These are phyloP conservation scores for Atlantisia rogersi DNA, from an alignment of 2,113 vertebrate species.

Conservation along the genomic window DNA sequence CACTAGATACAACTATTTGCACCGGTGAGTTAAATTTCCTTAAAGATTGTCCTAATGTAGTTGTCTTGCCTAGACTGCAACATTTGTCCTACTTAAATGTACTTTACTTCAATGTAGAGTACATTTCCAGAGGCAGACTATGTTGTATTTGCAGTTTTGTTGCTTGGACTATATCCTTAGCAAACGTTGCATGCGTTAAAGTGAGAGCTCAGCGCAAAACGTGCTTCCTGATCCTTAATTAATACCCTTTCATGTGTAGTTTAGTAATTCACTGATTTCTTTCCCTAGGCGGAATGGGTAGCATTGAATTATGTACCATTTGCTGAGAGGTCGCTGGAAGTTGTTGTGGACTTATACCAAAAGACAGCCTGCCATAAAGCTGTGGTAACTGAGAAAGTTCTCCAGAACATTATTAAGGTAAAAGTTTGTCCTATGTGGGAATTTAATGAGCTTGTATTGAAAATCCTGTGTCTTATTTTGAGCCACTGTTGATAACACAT, in stretches of 20 bases:
- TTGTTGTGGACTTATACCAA: constrained; percentile 96
- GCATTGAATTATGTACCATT: constrained; percentile 99
- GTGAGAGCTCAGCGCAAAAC: constrained; percentile 44
- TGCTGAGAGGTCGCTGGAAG: constrained; percentile 95
- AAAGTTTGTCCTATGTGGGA: neutral
- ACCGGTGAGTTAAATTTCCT: constrained; percentile 95
- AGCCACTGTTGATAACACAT: neutral
- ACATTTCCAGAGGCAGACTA: constrained; percentile 39
- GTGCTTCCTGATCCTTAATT: constrained; percentile 27
- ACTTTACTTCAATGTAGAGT: constrained; percentile 59
- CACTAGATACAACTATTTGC: constrained; percentile 99
- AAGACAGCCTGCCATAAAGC: constrained; percentile 99
- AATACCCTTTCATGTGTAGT: neutral
- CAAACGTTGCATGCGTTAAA: constrained; percentile 75
- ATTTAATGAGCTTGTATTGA: neutral
- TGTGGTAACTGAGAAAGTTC: constrained; percentile 94
- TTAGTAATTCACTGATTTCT: constrained; percentile 41
- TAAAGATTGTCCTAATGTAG: constrained; percentile 80
- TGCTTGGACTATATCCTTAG: constrained; percentile 64
- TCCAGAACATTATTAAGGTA: constrained; percentile 97
- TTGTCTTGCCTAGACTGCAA: constrained; percentile 67
- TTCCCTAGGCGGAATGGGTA: constrained; percentile 95
- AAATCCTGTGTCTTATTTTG: neutral
- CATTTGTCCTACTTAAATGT: constrained; percentile 50
- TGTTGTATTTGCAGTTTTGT: constrained; percentile 28